A percentile compares a stretch with the other conserved stretches of the same genome.
These are phyloP conservation scores for Leptatherina wallacei DNA, from an alignment of 2,797 vertebrate species.

Conservation along the genomic window DNA sequence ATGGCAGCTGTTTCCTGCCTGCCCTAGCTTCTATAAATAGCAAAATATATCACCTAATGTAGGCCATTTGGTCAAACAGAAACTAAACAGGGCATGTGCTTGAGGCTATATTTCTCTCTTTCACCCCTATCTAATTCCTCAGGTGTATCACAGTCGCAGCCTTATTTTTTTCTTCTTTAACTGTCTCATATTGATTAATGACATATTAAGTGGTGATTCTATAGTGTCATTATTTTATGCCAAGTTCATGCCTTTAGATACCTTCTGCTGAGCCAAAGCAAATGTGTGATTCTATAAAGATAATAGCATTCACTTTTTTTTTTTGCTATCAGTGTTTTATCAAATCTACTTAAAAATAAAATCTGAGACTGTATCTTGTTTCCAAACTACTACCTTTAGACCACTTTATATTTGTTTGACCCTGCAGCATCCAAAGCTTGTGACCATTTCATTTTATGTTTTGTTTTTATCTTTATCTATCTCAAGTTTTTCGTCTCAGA, in stretches of 20 bases:
- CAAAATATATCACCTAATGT: slow-evolving; percentile 78
- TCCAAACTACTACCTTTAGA: background rate
- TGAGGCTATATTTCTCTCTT: slow-evolving; percentile 45
- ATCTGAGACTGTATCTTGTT: background rate
- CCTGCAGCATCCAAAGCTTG: background rate
- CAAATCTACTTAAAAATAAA: background rate
- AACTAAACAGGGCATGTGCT: slow-evolving; percentile 71
- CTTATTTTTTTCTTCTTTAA: slow-evolving; percentile 20
- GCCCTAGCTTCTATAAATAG: slow-evolving; percentile 79
- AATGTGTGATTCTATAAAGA: slow-evolving; percentile 9
- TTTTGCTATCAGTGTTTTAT: background rate
- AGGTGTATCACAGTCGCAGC: slow-evolving; percentile 31
- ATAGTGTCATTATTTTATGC: slow-evolving; percentile 33
- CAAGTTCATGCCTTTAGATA: slow-evolving; percentile 27
- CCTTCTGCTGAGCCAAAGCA: slow-evolving; percentile 12
- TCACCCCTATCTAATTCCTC: slow-evolving; percentile 58
- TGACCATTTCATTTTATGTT: background rate
- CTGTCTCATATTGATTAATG: slow-evolving; percentile 50
- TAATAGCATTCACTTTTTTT: slow-evolving; percentile 8
- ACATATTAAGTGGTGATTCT: slow-evolving; percentile 24
- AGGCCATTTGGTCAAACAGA: slow-evolving; percentile 82
- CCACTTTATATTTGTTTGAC: background rate
- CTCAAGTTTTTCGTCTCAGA: slow-evolving; percentile 23
- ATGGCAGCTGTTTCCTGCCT: slow-evolving; percentile 81
- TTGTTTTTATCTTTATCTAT: background rate